Conservation (phyloP, 2,888 invertebrate species). For the Calephelis perditalis region DNA sequence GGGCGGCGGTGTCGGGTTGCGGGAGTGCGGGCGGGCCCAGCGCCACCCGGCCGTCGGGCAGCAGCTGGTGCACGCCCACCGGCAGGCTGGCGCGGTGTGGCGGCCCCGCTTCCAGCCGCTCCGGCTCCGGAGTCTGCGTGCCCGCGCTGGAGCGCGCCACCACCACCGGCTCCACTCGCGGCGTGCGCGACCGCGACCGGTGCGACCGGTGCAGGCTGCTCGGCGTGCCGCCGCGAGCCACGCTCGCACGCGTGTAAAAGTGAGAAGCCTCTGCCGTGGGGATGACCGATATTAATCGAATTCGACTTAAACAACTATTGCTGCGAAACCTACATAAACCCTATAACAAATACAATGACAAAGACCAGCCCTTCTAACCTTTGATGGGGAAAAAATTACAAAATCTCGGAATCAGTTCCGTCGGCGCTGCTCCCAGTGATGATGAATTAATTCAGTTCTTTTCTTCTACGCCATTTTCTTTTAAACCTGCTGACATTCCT, state of each 20-base stretch:
- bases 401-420: too few species aligned
- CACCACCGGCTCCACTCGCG: conserved; percentile 64
- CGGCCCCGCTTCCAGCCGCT: conserved; percentile 34
- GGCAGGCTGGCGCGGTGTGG: conserved; percentile 73
- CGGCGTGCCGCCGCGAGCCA: conserved; percentile 83
- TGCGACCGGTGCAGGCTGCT: conserved; percentile 76
- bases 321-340: background rate
- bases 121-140: conserved; percentile 50
- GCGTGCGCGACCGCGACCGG: conserved; percentile 43
- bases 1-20: conserved; percentile 40
- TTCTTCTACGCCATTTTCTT: too few species aligned
- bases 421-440: too few species aligned
- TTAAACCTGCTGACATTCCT: too few species aligned
- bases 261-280: conserved; percentile 74
- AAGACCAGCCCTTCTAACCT: too few species aligned
- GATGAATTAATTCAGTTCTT: too few species aligned
- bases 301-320: background rate
- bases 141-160: conserved; percentile 63
- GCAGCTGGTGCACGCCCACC: conserved; percentile 74
- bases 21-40: conserved; percentile 54
- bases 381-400: too few species aligned
- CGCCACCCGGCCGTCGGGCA: conserved; percentile 70
- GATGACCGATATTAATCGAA: conserved; percentile 34
- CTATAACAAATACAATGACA: background rate
- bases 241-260: conserved; percentile 88